Base-by-base conservation (phyloP, 2,797 vertebrate species). In the Sphaeramia orbicularis region DNA sequence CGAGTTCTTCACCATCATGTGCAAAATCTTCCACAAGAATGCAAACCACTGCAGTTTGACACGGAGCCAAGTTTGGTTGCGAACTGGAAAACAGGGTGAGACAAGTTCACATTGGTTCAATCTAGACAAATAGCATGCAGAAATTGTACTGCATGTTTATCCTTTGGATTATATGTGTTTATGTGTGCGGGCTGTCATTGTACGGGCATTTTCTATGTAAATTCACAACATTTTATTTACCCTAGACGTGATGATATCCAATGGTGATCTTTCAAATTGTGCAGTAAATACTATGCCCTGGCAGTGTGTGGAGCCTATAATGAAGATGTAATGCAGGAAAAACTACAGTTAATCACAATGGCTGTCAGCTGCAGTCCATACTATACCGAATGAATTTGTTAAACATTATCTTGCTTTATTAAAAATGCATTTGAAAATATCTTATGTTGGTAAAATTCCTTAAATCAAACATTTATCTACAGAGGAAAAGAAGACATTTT, bases 1-100 rank as follows among this genome's bases (percentile, higher is more conserved):
- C 56, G 79, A 77, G 86, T 62, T 71, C 81, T 81, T 77, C 86
- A 71, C 71, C 74, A 81, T 76, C 62, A 35, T 64, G 74, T 86
- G 71, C 78, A 81, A 77, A 74, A 77, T 79, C 61, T 65, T 69
- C 82, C 82, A 68, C 83, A 90, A 78, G 80, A 86, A 89, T 83
- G 87, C 71, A 71, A 71, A 89, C 88, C 85, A n/a, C 84, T 82
- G 74, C 65, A 67, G 63, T 14, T 48, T 79, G 82, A 80, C 54
- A n/a, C 4, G 0, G 2, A 57, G 72, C 80, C 85, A 89, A 58
- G 61, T 69, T 71, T 57, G 47, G 51, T 74, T 76, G 53, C 21
- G 49, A 63, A 65, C 76, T 78, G 79, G 72, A 80, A 84, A 84
- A 80, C 58, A 45, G 67, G 12, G 69, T 66, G 70, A 73, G 62